These are phyloP conservation scores for Hippocampus abdominalis DNA, from an alignment of 2,113 vertebrate genomes.

Conservation along the genomic window DNA sequence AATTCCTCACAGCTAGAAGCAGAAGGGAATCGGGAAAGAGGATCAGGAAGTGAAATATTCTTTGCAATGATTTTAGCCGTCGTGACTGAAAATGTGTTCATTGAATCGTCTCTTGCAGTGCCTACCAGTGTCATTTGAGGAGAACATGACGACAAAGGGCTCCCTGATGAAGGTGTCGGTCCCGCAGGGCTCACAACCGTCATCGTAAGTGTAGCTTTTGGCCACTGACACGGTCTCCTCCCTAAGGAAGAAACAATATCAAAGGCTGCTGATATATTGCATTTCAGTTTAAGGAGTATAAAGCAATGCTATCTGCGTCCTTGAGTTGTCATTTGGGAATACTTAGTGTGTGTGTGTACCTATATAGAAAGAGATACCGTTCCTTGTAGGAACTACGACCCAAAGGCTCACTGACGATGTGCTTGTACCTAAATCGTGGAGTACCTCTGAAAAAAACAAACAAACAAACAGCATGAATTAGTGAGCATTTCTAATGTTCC, in stretches of 20 bases:
- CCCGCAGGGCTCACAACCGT: constrained; percentile 73
- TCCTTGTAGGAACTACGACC: constrained; percentile 84
- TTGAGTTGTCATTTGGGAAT: too few species aligned
- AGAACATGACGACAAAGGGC: constrained; percentile 87
- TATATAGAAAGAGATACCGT: constrained; percentile 87
- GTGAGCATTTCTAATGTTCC: not conserved
- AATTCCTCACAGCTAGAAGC: constrained; percentile 42
- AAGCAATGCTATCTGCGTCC: too few species aligned
- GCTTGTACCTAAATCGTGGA: constrained; percentile 57
- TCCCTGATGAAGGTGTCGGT: constrained; percentile 82
- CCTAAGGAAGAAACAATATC: constrained; percentile 52
- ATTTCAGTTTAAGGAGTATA: too few species aligned
- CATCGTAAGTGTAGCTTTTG: constrained; percentile 79
- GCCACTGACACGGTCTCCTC: constrained; percentile 70
- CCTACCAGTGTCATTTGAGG: constrained; percentile 62
- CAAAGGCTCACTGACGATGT: constrained; percentile 78
- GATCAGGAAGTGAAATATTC: not conserved
- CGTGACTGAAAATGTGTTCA: too few species aligned
- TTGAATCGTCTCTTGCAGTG: not conserved
- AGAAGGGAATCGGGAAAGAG: not conserved
- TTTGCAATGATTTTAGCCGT: not conserved
- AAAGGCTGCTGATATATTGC: too few species aligned
- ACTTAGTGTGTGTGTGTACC: constrained; percentile 53
- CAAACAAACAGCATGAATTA: constrained; percentile 2
- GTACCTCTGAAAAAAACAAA: constrained; percentile 53